Conservation (phyloP, 2,113 vertebrate genomes). For the Tretioscincus oriximinensis region DNA sequence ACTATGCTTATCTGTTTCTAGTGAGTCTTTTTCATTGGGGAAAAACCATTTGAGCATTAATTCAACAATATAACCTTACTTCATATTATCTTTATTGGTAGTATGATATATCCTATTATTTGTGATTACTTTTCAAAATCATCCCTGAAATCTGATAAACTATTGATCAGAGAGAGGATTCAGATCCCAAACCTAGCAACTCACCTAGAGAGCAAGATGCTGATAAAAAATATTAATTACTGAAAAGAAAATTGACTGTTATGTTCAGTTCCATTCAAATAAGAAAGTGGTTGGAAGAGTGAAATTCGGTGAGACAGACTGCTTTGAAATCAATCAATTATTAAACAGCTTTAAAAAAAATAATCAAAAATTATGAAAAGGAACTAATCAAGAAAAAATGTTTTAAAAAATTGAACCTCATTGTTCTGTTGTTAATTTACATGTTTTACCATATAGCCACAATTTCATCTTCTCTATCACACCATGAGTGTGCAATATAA, state of each 20-base stretch:
- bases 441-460: no score
- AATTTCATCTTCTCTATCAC: no score
- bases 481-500: no score
- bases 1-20: not conserved
- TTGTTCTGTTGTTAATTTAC: not conserved
- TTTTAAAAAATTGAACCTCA: not conserved
- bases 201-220: not conserved
- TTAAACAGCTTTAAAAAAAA: not conserved
- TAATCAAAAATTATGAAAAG: not conserved
- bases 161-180: not conserved
- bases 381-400: not conserved
- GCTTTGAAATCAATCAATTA: not conserved
- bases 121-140: not conserved
- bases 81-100: not conserved
- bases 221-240: constrained; percentile 14
- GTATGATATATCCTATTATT: rapidly evolving
- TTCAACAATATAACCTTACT: not conserved
- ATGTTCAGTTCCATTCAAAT: rapidly evolving
- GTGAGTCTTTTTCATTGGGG: not conserved
- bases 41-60: not conserved
- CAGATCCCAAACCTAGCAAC: not conserved
- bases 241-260: not conserved
- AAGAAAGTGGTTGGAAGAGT: not conserved
- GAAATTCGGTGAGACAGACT: constrained; percentile 12
- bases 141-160: not conserved